Conservation (phyloP, 2,888 invertebrate species). For the Mallateleia sp. region DNA sequence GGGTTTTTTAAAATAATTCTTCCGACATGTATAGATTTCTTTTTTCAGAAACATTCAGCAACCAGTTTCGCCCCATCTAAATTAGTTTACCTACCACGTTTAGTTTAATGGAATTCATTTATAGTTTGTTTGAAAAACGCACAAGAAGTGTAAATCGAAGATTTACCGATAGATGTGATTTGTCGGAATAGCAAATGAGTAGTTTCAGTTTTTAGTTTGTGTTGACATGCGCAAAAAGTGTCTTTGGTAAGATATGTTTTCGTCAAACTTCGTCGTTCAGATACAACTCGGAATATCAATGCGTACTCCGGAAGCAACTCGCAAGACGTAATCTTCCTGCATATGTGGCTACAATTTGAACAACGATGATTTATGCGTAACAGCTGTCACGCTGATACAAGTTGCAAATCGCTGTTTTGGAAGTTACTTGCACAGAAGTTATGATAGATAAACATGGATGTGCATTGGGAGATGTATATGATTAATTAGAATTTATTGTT, state of each 20-base stretch:
- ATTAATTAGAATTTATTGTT: slow-evolving; percentile 70
- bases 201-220: slow-evolving; percentile 13
- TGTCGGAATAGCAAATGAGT: slow-evolving; percentile 30
- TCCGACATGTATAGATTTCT: too few relatives aligned
- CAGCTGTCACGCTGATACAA: slow-evolving; percentile 72
- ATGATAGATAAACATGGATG: slow-evolving; percentile 67
- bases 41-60: too few relatives aligned
- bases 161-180: slow-evolving; percentile 42
- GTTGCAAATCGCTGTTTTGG: slow-evolving; percentile 72
- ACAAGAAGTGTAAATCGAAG: slow-evolving; percentile 52
- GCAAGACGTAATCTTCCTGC: slow-evolving; percentile 66
- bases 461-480: slow-evolving; percentile 54
- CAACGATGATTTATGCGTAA: slow-evolving; percentile 76
- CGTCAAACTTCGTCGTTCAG: slow-evolving; percentile 57
- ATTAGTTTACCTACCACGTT: slow-evolving; percentile 48
- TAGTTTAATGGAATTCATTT: slow-evolving; percentile 56
- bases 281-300: slow-evolving; percentile 64
- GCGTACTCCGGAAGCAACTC: slow-evolving; percentile 57
- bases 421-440: slow-evolving; percentile 69
- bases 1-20: too few relatives aligned
- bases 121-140: slow-evolving; percentile 26
- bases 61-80: slow-evolving; percentile 21
- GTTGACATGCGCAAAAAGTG: slow-evolving; percentile 36
- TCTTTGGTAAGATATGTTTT: slow-evolving; percentile 48
- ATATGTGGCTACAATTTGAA: slow-evolving; percentile 71